phyloP scores from a whole-genome alignment of 2,888 invertebrate genomes.

The Caradrina clavipalpis region DNA sequence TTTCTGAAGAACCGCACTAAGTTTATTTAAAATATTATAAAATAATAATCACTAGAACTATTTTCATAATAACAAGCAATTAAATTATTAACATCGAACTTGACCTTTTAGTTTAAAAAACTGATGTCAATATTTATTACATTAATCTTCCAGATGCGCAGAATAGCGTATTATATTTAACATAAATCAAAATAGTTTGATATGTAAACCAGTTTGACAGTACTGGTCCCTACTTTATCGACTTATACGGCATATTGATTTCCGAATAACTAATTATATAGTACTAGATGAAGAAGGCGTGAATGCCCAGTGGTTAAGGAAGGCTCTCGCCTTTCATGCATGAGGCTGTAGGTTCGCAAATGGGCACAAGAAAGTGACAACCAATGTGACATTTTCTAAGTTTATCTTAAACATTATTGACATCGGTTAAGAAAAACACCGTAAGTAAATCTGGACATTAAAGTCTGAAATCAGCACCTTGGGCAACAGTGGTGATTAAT shows the following conservation, averaged over 20 bases:
- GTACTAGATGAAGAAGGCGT: too few relatives aligned
- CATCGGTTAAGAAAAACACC: too few relatives aligned
- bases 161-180: slow-evolving; percentile 10
- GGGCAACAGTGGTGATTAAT: too few relatives aligned
- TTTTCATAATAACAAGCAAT: slow-evolving; percentile 21
- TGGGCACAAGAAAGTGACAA: too few relatives aligned
- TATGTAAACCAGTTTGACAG: slow-evolving; percentile 13
- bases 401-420: too few relatives aligned
- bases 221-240: neutral
- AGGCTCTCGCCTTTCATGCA: too few relatives aligned
- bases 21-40: slow-evolving; percentile 7
- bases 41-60: slow-evolving; percentile 9
- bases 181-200: slow-evolving; percentile 36
- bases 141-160: slow-evolving; percentile 23
- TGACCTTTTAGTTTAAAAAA: slow-evolving; percentile 43
- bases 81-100: slow-evolving; percentile 31
- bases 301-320: too few relatives aligned
- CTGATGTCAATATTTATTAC: slow-evolving; percentile 44
- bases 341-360: too few relatives aligned
- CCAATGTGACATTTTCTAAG: too few relatives aligned
- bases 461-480: too few relatives aligned
- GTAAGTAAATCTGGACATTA: too few relatives aligned
- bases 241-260: neutral
- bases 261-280: neutral
- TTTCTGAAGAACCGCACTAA: too few relatives aligned